Evolutionary conservation across 2,113 vertebrate genomes (phyloP).

Genomic region (Saguinus imperator): DNA sequence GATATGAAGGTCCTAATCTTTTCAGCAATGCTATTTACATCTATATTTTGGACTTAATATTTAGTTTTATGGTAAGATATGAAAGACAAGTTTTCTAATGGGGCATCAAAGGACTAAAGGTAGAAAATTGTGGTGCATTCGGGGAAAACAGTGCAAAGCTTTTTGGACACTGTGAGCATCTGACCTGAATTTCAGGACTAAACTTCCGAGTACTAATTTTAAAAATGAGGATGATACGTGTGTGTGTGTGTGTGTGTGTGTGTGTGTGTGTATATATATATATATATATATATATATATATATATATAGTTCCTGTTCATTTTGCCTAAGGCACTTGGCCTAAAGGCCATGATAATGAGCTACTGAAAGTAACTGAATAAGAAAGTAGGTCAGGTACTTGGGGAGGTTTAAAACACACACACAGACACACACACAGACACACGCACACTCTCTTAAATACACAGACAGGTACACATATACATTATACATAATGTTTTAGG

Average conservation of each 20-base stretch:
- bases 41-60: constrained; percentile 8
- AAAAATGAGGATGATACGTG: not conserved
- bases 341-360: constrained; percentile 2
- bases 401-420: not conserved
- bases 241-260: too few relatives aligned
- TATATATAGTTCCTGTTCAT: not conserved
- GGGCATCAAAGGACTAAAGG: not conserved
- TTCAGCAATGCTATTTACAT: not conserved
- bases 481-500: not conserved
- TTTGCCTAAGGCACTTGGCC: constrained; percentile 44
- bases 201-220: constrained; percentile 11
- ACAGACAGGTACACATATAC: not conserved
- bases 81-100: not conserved
- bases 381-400: constrained; percentile 46
- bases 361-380: not conserved
- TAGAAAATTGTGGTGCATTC: not conserved
- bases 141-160: not conserved
- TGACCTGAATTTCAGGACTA: constrained; percentile 51
- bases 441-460: not conserved
- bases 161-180: not conserved
- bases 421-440: not conserved
- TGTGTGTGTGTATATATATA: not conserved
- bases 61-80: not conserved
- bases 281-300: not conserved
- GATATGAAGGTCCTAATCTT: not conserved